These are phyloP conservation scores for Diuraphis noxia DNA, from an alignment of 1,140 invertebrate genomes.

Conservation along the genomic window DNA sequence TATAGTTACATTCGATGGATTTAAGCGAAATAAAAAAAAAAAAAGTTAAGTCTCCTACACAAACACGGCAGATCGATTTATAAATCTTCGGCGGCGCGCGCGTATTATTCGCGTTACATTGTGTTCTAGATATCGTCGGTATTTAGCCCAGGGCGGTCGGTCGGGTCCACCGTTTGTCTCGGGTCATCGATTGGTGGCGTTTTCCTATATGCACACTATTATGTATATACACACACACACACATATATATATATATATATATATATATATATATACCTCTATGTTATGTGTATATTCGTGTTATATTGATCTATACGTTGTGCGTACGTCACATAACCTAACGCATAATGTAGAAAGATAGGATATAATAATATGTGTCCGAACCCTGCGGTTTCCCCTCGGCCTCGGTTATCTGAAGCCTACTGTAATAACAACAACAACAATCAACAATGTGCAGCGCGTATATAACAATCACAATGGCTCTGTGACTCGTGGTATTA, in stretches of 20 bases:
- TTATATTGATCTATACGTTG: background rate
- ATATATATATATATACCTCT: background rate
- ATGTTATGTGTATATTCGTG: background rate
- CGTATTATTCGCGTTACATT: background rate
- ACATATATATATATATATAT: too few species aligned
- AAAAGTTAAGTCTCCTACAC: constrained; percentile 36
- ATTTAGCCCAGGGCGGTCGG: background rate
- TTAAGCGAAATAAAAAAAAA: constrained; percentile 32
- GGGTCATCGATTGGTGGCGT: background rate
- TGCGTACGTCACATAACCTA: background rate
- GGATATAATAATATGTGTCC: background rate
- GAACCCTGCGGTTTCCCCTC: constrained; percentile 29
- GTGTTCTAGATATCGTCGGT: background rate
- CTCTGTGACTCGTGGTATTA: constrained; percentile 47
- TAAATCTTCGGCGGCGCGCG: background rate
- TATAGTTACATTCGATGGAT: background rate
- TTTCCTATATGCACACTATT: background rate
- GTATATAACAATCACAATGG: constrained; percentile 3
- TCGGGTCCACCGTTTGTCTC: background rate
- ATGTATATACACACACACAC: too few species aligned
- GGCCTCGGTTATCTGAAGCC: background rate
- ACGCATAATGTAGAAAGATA: background rate
- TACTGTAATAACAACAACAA: constrained; percentile 51
- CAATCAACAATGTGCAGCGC: constrained; percentile 20
- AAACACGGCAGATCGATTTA: background rate